phyloP scores from a whole-genome alignment of 2,888 invertebrate genomes.

The Drosophila koepferae region DNA sequence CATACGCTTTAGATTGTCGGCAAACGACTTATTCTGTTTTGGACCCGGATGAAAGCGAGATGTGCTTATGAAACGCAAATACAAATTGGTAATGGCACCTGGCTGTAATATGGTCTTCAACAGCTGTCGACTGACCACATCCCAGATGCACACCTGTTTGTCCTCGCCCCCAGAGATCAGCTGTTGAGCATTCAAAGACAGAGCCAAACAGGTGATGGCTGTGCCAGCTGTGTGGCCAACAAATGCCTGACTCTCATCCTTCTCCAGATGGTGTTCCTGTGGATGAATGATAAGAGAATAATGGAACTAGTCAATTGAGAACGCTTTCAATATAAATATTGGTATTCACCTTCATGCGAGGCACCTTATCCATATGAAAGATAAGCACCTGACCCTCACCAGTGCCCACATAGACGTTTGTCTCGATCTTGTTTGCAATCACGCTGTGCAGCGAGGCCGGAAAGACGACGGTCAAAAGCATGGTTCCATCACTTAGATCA shows the following conservation, averaged over 20 bases:
- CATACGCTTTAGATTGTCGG: conserved; percentile 88
- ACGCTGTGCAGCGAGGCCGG: conserved; percentile 89
- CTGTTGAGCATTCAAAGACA: conserved; percentile 90
- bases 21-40: conserved; percentile 87
- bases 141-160: conserved; percentile 92
- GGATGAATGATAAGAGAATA: not conserved
- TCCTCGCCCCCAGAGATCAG: conserved; percentile 92
- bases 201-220: conserved; percentile 89
- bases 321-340: not conserved
- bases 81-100: conserved; percentile 90
- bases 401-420: conserved; percentile 91
- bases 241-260: conserved; percentile 87
- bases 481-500: conserved; percentile 89
- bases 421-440: conserved; percentile 89
- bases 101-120: conserved; percentile 90
- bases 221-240: conserved; percentile 88
- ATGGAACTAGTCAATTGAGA: not conserved
- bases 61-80: conserved; percentile 87
- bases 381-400: conserved; percentile 89
- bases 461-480: conserved; percentile 91
- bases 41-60: conserved; percentile 87
- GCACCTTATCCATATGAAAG: conserved; percentile 89
- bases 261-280: conserved; percentile 88
- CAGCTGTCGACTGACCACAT: conserved; percentile 91
- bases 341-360: conserved; percentile 86